phyloP scores from a whole-genome alignment of 2,113 vertebrate genomes.

The Irena cyanogastra region DNA sequence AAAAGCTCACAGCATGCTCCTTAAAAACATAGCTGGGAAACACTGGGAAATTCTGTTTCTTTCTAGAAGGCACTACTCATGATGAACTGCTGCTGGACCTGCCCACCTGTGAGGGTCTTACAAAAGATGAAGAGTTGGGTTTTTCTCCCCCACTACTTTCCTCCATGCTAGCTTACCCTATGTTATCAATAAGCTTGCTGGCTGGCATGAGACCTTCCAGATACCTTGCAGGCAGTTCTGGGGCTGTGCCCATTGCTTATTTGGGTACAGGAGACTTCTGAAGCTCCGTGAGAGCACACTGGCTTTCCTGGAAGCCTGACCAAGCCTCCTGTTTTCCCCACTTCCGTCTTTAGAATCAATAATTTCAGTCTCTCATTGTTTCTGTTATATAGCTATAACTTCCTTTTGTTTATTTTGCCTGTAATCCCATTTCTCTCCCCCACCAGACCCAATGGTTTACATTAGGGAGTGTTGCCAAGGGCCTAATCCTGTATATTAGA shows the following conservation, averaged over 20 bases:
- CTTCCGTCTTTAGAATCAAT: not conserved
- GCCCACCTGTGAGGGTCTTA: not conserved
- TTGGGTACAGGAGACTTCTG: not conserved
- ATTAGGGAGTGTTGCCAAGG: not conserved
- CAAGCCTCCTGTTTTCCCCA: not conserved
- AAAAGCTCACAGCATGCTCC: not conserved
- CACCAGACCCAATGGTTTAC: not conserved
- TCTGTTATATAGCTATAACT: not conserved
- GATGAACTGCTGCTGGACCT: not conserved
- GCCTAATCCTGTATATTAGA: not conserved
- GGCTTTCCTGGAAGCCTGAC: not conserved
- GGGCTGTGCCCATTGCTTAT: fast-evolving
- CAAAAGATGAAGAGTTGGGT: not conserved
- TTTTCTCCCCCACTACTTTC: not conserved
- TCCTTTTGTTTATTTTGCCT: not conserved
- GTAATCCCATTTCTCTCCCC: not conserved
- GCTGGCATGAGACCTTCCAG: not conserved
- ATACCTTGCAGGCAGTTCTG: not conserved
- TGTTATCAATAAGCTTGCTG: not conserved
- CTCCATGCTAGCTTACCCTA: not conserved
- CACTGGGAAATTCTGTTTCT: not conserved
- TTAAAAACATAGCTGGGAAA: not conserved
- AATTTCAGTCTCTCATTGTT: not conserved
- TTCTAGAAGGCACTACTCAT: not conserved
- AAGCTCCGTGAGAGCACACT: not conserved